Evolutionary conservation across 2,888 invertebrate species (phyloP), one percentile per base, ranked within the genome.

Genomic region (Hylaea fasciaria): DNA sequence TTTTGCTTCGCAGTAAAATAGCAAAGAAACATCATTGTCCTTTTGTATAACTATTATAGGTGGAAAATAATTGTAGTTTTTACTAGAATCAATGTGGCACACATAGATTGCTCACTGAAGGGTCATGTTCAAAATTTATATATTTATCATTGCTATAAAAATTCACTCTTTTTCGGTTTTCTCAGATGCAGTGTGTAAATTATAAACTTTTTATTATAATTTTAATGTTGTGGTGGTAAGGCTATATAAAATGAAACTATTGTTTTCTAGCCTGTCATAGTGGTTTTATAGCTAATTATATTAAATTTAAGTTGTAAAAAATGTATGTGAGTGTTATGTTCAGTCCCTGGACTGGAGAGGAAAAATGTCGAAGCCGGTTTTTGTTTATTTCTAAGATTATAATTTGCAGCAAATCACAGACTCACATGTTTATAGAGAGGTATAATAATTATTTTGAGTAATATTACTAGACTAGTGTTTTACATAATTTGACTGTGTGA

Each of bases 261-360:
- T 65, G 55, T 69, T 68, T 63, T 82, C 72, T 85, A 86, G 81
- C 77, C 74, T 83, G 76, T 82, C 78, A 76, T 83, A 82, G 78
- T 83, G 83, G 81, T 82, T 81, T 84, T 81, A 80, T 82, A 83
- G 80, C 72, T 79, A 76, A 77, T 76, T 77, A 76, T 72, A 78
- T 79, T 81, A 83, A 82, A 83, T 84, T 83, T 83, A 85, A 83
- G 83, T 86, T 86, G 86, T 86, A 85, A 76, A 83, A 76, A 83
- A 80, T 81, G 77, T 83, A 83, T 81, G 78, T 76, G 77, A 77
- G 74, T 80, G 44, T 28, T 78, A 82, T 82, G 82, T 83, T 85
- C 82, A 80, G 73, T 47, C 53, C 62, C 64, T 43, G 53, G n/a
- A 50, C 57, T 65, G 62, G 52, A 57, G 37, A 46, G 49, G 52